Conservation (phyloP, 2,113 vertebrate genomes). For the Burhinus bistriatus region DNA sequence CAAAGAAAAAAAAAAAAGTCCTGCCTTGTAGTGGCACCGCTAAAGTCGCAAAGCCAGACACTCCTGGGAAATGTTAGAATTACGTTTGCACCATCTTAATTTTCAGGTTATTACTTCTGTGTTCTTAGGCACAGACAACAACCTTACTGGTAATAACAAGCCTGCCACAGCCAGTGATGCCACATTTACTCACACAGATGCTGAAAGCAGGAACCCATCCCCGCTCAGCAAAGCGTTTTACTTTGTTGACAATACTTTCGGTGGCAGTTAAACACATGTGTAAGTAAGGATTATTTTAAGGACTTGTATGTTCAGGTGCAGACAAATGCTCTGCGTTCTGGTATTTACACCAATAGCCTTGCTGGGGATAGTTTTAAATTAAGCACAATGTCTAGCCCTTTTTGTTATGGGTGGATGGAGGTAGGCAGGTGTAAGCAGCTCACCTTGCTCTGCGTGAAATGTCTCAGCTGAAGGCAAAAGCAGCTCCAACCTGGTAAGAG, state of each 20-base stretch:
- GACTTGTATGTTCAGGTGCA: background rate
- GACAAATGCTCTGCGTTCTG: background rate
- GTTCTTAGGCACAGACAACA: background rate
- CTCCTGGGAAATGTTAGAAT: constrained; percentile 1
- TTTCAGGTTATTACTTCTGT: constrained; percentile 8
- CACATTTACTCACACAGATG: background rate
- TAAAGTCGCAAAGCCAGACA: background rate
- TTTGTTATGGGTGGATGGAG: background rate
- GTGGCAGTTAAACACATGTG: background rate
- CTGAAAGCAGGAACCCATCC: background rate
- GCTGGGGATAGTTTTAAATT: background rate
- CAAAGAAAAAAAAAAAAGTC: background rate
- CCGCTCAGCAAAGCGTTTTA: background rate
- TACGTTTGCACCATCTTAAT: background rate
- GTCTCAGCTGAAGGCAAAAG: background rate
- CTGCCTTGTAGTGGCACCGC: background rate
- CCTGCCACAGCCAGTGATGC: background rate
- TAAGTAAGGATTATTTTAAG: background rate
- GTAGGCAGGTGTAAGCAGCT: background rate
- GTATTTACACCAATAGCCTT: background rate
- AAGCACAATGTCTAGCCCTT: background rate
- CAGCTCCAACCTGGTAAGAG: background rate
- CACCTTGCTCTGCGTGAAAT: background rate
- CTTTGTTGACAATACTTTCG: background rate
- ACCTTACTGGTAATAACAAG: background rate